phyloP scores from a whole-genome alignment of 2,888 invertebrate species.

The Polymixis flavicincta region DNA sequence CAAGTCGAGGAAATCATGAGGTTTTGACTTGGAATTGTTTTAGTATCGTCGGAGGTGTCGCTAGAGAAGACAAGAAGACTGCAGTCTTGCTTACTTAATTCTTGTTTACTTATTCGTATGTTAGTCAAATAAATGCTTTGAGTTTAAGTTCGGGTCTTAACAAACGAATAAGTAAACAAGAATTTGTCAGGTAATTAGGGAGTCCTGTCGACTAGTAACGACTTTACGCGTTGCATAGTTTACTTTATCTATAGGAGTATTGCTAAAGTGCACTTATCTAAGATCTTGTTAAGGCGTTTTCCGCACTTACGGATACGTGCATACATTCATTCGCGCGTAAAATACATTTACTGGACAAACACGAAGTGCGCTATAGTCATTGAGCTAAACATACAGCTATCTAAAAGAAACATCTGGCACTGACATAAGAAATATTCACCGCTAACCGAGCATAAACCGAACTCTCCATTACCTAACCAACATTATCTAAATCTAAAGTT shows the following conservation, averaged over 20 bases:
- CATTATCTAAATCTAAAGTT: conserved; percentile 27
- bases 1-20: too few relatives aligned
- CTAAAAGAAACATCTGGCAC: neutral
- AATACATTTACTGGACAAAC: neutral
- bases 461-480: conserved; percentile 7
- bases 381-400: neutral
- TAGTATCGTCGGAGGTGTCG: neutral
- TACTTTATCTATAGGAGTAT: conserved; percentile 9
- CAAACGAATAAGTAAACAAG: neutral
- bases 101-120: too few relatives aligned
- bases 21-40: too few relatives aligned
- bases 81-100: too few relatives aligned
- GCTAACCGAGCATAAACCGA: neutral
- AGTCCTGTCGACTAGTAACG: neutral
- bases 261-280: neutral
- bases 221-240: neutral
- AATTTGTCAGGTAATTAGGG: neutral
- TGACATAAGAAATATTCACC: conserved; percentile 9
- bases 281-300: conserved; percentile 12
- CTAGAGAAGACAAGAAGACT: neutral
- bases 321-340: neutral
- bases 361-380: neutral
- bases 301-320: conserved; percentile 11
- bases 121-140: too few relatives aligned
- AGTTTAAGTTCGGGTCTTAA: too few relatives aligned